Base-by-base conservation (phyloP, 2,797 vertebrate genomes). In the Amazona finschi region DNA sequence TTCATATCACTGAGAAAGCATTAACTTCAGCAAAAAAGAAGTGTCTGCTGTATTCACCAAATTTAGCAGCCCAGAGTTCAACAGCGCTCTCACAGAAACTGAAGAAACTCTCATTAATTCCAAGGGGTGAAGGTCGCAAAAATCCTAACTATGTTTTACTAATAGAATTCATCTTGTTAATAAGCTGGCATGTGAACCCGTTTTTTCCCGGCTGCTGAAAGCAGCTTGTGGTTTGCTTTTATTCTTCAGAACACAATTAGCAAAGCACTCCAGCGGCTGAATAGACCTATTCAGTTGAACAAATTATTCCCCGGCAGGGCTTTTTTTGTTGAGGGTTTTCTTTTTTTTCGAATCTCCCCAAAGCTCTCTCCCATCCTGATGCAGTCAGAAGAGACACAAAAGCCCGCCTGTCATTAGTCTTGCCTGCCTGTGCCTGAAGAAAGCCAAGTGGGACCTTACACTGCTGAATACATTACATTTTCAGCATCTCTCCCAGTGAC, bases 251-350 rank as follows among this genome's bases (percentile, higher is more conserved):
- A 97, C 86, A 97, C 97, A 98, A 98, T 98, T 98, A 97, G 97
- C 94, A 96, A 98, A 97, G 97, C 94, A 94, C 97, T 98, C 88
- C 74, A 93, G 84, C 39, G 65, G 58, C 87, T 98, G 97, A 98
- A 98, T 96, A 95, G 96, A 94, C 83, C 96, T 96, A 98, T 98
- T 98, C 97, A 98, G 90, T 94, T 95, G 96, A 93, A 97, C 97
- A 98, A 98, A 98, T 98, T 97, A 97, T 95, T 95, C 95, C 81
- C 76, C 93, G 92, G 92, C 96, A 90, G 92, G 58, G 72, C 64
- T 89, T 57, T 33, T 57, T 57, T 33, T 24, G 55, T 57, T 16
- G 15, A 52, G 27, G 14, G 2, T 2, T 39, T 18, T 55, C 10
- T 30, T 27, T 81, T 66, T 47, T 28, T 57, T 15, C 27, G 8